Evolutionary conservation across 1,140 invertebrate species (phyloP), one percentile per base, ranked within the genome.

Genomic region (Hesperophylax magnus): DNA sequence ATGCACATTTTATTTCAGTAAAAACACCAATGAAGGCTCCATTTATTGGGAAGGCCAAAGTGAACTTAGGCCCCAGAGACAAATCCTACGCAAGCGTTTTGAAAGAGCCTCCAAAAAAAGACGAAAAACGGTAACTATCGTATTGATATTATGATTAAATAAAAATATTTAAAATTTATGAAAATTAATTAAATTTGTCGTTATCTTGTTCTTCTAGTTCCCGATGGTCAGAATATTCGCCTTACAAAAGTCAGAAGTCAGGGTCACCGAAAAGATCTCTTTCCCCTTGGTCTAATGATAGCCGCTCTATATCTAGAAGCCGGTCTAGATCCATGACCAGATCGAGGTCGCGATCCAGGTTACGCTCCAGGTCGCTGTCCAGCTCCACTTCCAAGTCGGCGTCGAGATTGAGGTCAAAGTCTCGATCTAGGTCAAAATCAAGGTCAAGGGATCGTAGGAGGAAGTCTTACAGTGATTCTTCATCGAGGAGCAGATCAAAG

Each of bases 31-130:
- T 85, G 22, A 90, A 89, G 85, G 85, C 88, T 9, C 86, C 91
- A 5, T 92, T 93, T 86, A 90, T 92, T 2, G 92, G 93, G 78
- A 93, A 93, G 85, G 87, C 93, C 14, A 93, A 93, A 85, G 88
- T 90, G 63, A 93, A 92, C 80, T 60, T 86, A 8, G 87, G 69
- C 58, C 53, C 78, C 20, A 76, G 27, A 65, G 76, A 74, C 3
- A 81, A 82, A 79, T 63, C 78, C 15, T 82, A 84, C 71, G 83
- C 81, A 39, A 60, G 81, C 56, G 75, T 67, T n/a, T 58, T 79
- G 11, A 77, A 79, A 53, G 83, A 81, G 34, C 39, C 69, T 17
- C 17, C 69, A n/a, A 72, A 54, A 52, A 52, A 53, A 54, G n/a
- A 52, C 27, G 52, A 6, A 24, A 72, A 72, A 53, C 52, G 69